phyloP scores from a whole-genome alignment of 2,113 vertebrate genomes.

The Amia ocellicauda region DNA sequence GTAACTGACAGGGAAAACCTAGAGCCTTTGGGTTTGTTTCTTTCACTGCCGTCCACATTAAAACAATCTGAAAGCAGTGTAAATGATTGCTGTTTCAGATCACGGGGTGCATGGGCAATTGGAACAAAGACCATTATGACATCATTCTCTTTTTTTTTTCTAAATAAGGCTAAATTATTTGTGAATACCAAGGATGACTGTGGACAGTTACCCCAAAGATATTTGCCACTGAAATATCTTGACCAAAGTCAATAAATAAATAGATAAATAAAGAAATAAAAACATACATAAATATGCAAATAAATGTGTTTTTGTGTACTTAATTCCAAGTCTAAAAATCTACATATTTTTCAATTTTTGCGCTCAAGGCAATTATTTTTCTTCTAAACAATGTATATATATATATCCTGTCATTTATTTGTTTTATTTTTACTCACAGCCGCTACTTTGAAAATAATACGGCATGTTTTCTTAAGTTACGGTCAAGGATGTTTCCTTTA shows the following conservation, averaged over 20 bases:
- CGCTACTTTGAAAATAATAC: constrained; percentile 53
- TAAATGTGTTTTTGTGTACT: constrained; percentile 15
- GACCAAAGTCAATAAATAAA: background rate
- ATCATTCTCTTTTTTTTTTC: background rate
- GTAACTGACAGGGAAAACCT: too few species aligned
- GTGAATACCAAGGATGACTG: background rate
- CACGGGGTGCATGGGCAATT: background rate
- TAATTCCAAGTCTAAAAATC: constrained; percentile 51
- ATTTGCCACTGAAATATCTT: background rate
- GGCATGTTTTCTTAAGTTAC: constrained; percentile 60
- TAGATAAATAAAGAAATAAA: background rate
- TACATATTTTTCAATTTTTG: constrained; percentile 51
- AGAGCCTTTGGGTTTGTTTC: too few species aligned
- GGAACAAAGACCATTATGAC: background rate
- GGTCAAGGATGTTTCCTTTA: constrained; percentile 71
- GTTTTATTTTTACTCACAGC: constrained; percentile 58
- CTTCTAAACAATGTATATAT: constrained; percentile 42
- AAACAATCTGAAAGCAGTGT: too few species aligned
- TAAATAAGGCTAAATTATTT: background rate
- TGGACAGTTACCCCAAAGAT: background rate
- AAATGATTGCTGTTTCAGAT: too few species aligned
- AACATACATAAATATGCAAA: background rate
- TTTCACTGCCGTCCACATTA: too few species aligned
- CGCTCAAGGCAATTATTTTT: constrained; percentile 49
- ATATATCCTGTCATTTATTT: constrained; percentile 59